Evolutionary conservation across 2,797 vertebrate genomes (phyloP).

Genomic region (Molossus alvarezi): DNA sequence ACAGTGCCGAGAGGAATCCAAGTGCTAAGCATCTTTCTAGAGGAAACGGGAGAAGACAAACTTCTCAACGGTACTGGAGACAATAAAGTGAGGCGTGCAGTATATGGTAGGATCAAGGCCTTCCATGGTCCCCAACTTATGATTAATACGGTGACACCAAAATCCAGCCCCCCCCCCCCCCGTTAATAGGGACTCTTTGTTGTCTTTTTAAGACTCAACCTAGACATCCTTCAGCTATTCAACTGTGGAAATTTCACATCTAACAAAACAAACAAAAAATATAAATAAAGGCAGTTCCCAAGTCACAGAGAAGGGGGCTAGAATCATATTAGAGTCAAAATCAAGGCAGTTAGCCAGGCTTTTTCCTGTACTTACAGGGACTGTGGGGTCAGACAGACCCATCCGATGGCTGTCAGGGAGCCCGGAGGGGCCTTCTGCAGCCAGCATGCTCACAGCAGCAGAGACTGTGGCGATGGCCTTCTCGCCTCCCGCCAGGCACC

Average conservation of each 20-base stretch:
- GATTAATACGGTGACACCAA: conserved; percentile 78
- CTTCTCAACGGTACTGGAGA: conserved; percentile 77
- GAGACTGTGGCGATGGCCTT: neutral
- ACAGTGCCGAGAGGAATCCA: conserved; percentile 85
- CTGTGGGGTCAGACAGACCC: neutral
- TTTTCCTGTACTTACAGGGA: neutral
- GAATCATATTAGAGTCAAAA: conserved; percentile 10
- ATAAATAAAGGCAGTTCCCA: conserved; percentile 60
- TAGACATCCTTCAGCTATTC: conserved; percentile 53
- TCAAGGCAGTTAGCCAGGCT: neutral
- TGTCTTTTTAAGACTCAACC: conserved; percentile 76
- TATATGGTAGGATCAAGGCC: conserved; percentile 70
- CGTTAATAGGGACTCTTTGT: conserved; percentile 60
- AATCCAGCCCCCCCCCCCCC: conserved; percentile 59
- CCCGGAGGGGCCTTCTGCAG: neutral
- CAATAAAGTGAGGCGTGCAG: conserved; percentile 63
- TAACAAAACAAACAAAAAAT: conserved; percentile 63
- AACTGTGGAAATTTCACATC: conserved; percentile 65
- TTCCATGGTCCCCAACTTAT: conserved; percentile 14
- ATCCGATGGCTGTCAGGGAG: neutral
- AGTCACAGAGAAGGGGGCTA: conserved; percentile 71
- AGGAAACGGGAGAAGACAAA: conserved; percentile 83
- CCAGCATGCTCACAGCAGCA: neutral
- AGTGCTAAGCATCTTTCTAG: conserved; percentile 80
- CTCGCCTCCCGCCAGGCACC: neutral